Conservation (phyloP, 2,888 invertebrate species). For the Pterobdella sp. region DNA sequence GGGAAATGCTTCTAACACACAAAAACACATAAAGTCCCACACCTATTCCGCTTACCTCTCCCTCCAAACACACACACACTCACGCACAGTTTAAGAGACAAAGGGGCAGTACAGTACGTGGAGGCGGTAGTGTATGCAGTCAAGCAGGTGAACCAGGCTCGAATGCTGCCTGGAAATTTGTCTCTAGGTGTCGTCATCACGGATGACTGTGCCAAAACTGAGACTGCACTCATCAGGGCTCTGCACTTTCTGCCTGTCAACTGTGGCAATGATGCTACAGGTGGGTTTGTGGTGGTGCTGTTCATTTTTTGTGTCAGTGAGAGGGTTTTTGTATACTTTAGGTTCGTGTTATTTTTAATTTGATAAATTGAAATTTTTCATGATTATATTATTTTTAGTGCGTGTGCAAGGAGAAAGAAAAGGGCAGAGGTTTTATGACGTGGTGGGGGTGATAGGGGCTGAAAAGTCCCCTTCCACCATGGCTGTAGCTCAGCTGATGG, state of each 20-base stretch:
- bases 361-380: not conserved
- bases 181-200: conserved; percentile 41
- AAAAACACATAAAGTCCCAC: not conserved
- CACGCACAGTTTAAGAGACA: conserved; percentile 24
- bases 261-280: not conserved
- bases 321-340: not conserved
- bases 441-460: conserved; percentile 43
- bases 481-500: conserved; percentile 42
- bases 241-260: conserved; percentile 40
- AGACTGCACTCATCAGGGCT: conserved; percentile 40
- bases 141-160: conserved; percentile 39
- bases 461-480: conserved; percentile 43
- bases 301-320: not conserved
- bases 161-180: conserved; percentile 37
- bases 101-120: conserved; percentile 40
- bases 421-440: conserved; percentile 38
- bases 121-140: conserved; percentile 42
- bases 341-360: not conserved
- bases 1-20: not conserved
- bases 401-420: not conserved
- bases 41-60: not conserved
- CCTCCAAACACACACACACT: not conserved
- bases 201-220: conserved; percentile 42
- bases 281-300: not conserved
- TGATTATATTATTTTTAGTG: not conserved